Percentiles rank a stretch among this genome's conserved stretches.
phyloP scores from a whole-genome alignment of 2,113 vertebrate species.

The Numida meleagris region DNA sequence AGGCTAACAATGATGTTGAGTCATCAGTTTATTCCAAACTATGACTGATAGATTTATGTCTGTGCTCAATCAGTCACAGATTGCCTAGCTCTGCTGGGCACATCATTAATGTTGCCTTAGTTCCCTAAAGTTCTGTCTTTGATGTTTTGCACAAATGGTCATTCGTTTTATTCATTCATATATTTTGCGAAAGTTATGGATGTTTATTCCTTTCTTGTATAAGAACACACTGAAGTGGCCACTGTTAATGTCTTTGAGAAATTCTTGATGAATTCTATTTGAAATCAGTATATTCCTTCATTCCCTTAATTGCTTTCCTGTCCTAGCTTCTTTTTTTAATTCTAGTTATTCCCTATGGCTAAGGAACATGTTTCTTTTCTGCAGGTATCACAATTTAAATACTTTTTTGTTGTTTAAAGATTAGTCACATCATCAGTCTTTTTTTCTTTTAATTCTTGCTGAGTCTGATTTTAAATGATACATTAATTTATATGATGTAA shows the following conservation, averaged over 20 bases:
- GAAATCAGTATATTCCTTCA: not conserved
- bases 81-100: not conserved
- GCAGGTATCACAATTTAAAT: not conserved
- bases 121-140: not conserved
- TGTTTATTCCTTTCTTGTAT: not conserved
- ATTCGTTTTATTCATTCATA: not conserved
- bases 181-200: not conserved
- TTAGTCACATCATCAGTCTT: not conserved
- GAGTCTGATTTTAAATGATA: not conserved
- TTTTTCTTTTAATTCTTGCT: not conserved
- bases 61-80: not conserved
- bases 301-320: not conserved
- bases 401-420: not conserved
- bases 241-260: not conserved
- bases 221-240: not conserved
- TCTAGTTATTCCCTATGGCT: not conserved
- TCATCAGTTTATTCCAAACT: not conserved
- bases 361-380: not conserved
- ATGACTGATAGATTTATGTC: not conserved
- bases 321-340: not conserved
- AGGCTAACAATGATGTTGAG: not conserved
- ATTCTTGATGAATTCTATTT: not conserved
- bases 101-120: not conserved
- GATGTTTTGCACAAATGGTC: not conserved
- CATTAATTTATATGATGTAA: rapidly evolving